These are phyloP conservation scores for Pogonognathellus flavescens DNA, from an alignment of 1,140 invertebrate genomes.

Conservation along the genomic window DNA sequence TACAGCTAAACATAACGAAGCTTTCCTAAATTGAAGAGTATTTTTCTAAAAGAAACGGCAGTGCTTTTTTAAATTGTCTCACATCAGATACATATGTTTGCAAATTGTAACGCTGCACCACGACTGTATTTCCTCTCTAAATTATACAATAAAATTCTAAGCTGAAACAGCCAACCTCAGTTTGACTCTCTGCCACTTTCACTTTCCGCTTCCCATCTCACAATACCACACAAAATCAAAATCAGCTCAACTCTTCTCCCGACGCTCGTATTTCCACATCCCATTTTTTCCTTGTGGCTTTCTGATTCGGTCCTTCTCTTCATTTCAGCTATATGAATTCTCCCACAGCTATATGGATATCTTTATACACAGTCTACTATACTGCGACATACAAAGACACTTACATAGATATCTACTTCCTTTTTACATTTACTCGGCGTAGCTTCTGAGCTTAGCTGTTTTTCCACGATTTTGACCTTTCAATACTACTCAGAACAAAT, in stretches of 20 bases:
- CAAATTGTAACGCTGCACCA: no score
- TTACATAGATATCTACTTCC: neutral
- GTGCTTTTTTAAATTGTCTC: no score
- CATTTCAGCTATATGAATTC: neutral
- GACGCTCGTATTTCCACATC: neutral
- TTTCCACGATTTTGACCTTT: constrained; percentile 1
- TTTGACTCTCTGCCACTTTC: constrained; percentile 41
- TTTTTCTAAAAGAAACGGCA: no score
- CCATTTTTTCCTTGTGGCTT: neutral
- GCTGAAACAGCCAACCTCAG: no score
- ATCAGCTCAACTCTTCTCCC: constrained; percentile 14
- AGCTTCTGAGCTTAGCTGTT: neutral
- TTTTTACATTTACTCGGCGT: neutral
- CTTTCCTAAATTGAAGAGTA: no score
- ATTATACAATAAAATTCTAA: neutral
- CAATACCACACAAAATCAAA: constrained; percentile 22
- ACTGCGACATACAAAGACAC: neutral
- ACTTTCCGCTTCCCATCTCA: constrained; percentile 5
- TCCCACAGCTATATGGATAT: neutral
- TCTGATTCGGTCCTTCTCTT: neutral
- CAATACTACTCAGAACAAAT: neutral
- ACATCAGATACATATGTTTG: no score
- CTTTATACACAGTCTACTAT: neutral
- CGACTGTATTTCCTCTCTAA: no score
- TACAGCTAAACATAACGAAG: no score